Evolutionary conservation across 2,888 invertebrate species (phyloP).

Genomic region (Phortica okadai): DNA sequence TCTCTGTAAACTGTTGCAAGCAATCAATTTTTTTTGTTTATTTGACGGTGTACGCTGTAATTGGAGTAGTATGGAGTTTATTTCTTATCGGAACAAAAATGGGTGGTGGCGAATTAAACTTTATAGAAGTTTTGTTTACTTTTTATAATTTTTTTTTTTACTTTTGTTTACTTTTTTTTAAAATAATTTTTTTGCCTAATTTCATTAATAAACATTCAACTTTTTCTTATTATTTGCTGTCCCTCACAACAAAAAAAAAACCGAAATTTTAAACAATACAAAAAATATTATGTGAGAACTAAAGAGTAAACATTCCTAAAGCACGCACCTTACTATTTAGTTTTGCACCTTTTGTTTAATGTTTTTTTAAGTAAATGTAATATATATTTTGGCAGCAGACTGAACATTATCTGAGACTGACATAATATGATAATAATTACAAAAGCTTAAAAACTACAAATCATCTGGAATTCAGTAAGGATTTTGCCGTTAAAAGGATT

Average conservation of each 20-base stretch:
- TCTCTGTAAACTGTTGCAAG: conserved; percentile 68
- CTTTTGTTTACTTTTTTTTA: conserved; percentile 23
- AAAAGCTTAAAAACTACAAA: background rate
- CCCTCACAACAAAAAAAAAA: conserved; percentile 2
- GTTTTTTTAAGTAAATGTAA: background rate
- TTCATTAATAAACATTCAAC: conserved; percentile 24
- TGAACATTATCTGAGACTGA: background rate
- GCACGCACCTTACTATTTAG: conserved; percentile 23
- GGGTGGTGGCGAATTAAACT: conserved; percentile 62
- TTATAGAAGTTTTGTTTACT: conserved; percentile 26
- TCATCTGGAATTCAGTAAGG: too few species aligned
- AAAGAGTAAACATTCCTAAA: conserved; percentile 35
- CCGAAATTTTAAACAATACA: conserved; percentile 18
- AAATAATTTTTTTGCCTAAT: conserved; percentile 14
- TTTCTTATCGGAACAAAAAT: conserved; percentile 6
- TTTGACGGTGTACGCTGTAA: conserved; percentile 55
- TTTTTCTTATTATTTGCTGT: conserved; percentile 22
- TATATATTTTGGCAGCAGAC: background rate
- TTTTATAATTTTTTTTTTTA: conserved; percentile 38
- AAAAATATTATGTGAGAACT: conserved; percentile 42
- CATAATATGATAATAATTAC: background rate
- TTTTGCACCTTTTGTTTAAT: conserved; percentile 14
- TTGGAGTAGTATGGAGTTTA: conserved; percentile 3
- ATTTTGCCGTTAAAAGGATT: too few species aligned
- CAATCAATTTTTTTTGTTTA: conserved; percentile 35